phyloP scores from a whole-genome alignment of 2,113 vertebrate genomes.

The Eptatretus burgeri region DNA sequence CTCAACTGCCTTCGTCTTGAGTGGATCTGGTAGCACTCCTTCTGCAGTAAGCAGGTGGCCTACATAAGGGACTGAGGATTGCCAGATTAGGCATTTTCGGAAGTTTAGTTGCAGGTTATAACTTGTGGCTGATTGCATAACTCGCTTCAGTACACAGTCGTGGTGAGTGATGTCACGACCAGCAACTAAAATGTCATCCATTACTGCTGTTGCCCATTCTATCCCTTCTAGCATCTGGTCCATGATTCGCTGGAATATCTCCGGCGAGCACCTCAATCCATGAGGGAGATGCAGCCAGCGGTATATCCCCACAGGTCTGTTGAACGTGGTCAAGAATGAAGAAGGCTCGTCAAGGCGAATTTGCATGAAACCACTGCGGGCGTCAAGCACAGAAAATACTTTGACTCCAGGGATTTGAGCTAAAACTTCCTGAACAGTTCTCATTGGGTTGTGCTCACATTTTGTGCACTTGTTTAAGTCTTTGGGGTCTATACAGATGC shows the following conservation, averaged over 20 bases:
- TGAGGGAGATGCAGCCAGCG: neutral
- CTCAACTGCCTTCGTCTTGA: neutral
- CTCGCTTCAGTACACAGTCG: neutral
- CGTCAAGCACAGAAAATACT: constrained; percentile 5
- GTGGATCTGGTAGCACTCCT: neutral
- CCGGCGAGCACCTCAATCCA: neutral
- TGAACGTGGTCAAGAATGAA: neutral
- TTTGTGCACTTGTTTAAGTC: constrained; percentile 3
- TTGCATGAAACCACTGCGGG: neutral
- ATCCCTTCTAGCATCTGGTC: neutral
- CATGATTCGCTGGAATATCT: neutral
- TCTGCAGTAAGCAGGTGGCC: neutral
- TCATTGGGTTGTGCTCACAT: neutral
- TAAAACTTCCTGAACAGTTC: neutral
- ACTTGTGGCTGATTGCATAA: neutral
- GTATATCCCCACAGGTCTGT: neutral
- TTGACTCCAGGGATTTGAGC: neutral
- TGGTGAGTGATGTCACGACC: neutral
- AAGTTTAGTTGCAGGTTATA: neutral
- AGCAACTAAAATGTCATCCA: constrained; percentile 4
- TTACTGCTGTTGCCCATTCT: constrained; percentile 1
- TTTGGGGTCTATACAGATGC: constrained; percentile 2
- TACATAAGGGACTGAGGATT: neutral
- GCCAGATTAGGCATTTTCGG: neutral
- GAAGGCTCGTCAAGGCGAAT: constrained; percentile 1